These are phyloP conservation scores for Cheilosia urbana DNA, from an alignment of 2,888 invertebrate genomes.

Conservation along the genomic window DNA sequence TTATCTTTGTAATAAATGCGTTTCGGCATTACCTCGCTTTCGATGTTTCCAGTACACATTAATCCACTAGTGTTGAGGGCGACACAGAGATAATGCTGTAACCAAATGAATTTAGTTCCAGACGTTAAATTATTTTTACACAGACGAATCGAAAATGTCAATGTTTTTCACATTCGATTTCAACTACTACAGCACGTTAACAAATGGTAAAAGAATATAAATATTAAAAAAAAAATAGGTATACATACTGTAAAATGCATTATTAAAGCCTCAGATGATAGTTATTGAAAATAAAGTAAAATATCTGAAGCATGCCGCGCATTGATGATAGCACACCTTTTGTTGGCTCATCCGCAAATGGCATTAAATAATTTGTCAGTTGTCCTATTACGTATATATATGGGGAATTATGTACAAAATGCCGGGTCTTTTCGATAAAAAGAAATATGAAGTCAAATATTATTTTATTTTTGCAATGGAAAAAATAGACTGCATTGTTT, in stretches of 20 bases:
- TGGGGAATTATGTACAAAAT: constrained; percentile 39
- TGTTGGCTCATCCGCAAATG: background rate
- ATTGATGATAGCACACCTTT: background rate
- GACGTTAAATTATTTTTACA: too few species aligned
- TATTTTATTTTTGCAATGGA: constrained; percentile 14
- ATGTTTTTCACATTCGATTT: too few species aligned
- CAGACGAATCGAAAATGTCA: too few species aligned
- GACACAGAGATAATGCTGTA: too few species aligned
- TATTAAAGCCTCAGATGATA: background rate
- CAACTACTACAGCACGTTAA: too few species aligned
- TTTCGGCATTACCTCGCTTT: background rate
- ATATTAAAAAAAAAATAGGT: too few species aligned
- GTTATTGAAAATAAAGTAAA: background rate
- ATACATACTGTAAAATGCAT: too few species aligned
- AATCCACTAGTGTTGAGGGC: too few species aligned
- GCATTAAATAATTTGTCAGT: background rate
- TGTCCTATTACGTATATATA: background rate
- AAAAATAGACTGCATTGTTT: constrained; percentile 53
- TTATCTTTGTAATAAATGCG: too few species aligned
- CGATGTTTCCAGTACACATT: too few species aligned
- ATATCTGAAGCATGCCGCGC: background rate
- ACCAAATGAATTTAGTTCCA: too few species aligned
- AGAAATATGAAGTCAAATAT: constrained; percentile 2
- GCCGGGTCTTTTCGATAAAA: constrained; percentile 22
- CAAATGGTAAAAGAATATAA: too few species aligned